These are phyloP conservation scores for Troilus luridus DNA, from an alignment of 2,888 invertebrate genomes.

Conservation along the genomic window DNA sequence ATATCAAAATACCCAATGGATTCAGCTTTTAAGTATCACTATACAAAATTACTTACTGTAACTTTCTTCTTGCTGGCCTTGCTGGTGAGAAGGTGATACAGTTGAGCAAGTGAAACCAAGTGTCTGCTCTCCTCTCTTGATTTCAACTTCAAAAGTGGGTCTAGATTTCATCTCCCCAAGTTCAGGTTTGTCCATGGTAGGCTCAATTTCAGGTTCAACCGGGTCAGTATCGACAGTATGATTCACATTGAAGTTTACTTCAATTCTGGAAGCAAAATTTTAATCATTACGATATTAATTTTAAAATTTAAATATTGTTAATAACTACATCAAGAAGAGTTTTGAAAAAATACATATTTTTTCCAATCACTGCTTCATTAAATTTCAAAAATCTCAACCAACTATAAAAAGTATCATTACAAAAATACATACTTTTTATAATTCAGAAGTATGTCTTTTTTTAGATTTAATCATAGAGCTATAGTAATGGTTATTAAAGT, in stretches of 20 bases:
- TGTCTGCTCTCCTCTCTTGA: conserved; percentile 82
- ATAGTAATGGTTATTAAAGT: too few species aligned
- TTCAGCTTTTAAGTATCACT: background rate
- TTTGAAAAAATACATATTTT: too few species aligned
- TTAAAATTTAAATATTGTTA: background rate
- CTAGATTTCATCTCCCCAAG: conserved; percentile 89
- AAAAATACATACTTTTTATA: too few species aligned
- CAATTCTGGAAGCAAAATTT: conserved; percentile 73
- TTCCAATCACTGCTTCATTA: too few species aligned
- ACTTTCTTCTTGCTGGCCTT: conserved; percentile 75
- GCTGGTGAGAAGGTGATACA: conserved; percentile 63
- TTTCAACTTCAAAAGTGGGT: conserved; percentile 92
- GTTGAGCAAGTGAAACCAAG: conserved; percentile 90
- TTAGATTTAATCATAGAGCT: too few species aligned
- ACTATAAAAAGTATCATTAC: too few species aligned
- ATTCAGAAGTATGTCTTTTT: too few species aligned
- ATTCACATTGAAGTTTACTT: conserved; percentile 91
- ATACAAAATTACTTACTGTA: conserved; percentile 74
- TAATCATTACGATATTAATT: conserved; percentile 32
- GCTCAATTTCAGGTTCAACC: conserved; percentile 77
- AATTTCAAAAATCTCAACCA: too few species aligned
- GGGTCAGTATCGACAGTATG: conserved; percentile 90
- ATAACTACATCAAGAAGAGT: too few species aligned
- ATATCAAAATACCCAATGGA: too few species aligned
- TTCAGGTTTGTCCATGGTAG: conserved; percentile 79